phyloP scores from a whole-genome alignment of 2,797 vertebrate genomes.

The Lemur catta region DNA sequence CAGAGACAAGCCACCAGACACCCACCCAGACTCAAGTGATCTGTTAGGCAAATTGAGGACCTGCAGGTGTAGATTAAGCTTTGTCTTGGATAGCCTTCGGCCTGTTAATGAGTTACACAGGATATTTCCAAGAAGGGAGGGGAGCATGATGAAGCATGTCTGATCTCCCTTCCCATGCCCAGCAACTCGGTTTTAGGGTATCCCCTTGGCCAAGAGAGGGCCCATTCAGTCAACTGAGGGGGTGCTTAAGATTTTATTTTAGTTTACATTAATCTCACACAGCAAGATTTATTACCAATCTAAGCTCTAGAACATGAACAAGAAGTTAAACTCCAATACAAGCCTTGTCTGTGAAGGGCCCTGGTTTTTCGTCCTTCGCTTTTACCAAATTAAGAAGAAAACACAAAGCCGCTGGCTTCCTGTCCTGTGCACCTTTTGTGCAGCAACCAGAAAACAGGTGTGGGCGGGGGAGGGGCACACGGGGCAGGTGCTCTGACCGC shows the following conservation, averaged over 20 bases:
- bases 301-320: background rate
- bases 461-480: rapidly evolving
- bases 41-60: background rate
- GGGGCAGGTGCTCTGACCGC: background rate
- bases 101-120: background rate
- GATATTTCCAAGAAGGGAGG: background rate
- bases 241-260: too few species aligned
- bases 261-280: background rate
- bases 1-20: background rate
- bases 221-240: too few species aligned
- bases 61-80: background rate
- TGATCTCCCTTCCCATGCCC: too few species aligned
- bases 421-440: background rate
- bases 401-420: background rate
- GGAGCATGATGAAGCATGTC: background rate
- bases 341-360: background rate
- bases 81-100: background rate
- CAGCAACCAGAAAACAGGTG: background rate
- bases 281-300: background rate
- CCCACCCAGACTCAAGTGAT: background rate
- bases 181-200: background rate
- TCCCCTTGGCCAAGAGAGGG: background rate
- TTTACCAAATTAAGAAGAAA: background rate
- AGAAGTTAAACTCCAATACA: conserved; percentile 9
- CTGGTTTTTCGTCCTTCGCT: background rate